A percentile compares a stretch with the other conserved stretches of the same genome.
phyloP scores from a whole-genome alignment of 2,797 vertebrate genomes.

The Petrocephalus sullivani region DNA sequence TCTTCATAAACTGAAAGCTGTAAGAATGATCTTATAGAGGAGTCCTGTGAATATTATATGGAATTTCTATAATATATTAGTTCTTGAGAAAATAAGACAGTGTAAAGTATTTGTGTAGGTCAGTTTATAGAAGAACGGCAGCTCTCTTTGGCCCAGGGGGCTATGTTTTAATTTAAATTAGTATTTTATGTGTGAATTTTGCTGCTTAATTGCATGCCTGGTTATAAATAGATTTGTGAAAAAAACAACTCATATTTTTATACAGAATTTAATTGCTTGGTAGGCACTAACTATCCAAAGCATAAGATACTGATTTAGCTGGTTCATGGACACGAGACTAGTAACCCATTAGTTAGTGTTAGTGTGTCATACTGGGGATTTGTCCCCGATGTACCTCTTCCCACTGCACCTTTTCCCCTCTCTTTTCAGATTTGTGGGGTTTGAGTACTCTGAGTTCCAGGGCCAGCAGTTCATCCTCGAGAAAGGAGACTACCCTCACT shows the following conservation, averaged over 20 bases:
- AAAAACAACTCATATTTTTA: neutral
- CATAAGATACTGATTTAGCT: too few species aligned
- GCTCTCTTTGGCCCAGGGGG: neutral
- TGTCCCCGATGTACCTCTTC: neutral
- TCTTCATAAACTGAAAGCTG: neutral
- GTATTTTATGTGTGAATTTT: neutral
- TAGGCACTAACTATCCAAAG: neutral
- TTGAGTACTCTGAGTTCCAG: constrained; percentile 90
- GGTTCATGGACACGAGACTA: neutral
- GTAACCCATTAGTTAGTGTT: constrained; percentile 23
- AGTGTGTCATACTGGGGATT: constrained; percentile 33
- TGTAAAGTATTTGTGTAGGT: neutral
- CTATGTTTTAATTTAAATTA: neutral
- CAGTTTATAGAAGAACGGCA: neutral
- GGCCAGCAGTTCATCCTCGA: constrained; percentile 97
- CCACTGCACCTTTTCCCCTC: neutral
- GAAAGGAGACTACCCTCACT: constrained; percentile 91
- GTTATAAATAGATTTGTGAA: neutral
- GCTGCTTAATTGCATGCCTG: neutral
- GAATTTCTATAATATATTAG: neutral
- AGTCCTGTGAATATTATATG: neutral
- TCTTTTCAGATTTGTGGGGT: constrained; percentile 79
- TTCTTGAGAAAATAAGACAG: neutral
- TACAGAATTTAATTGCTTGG: neutral
- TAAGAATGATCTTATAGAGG: too few species aligned